Percentiles rank a stretch among this genome's conserved stretches.
phyloP scores from a whole-genome alignment of 2,797 vertebrate genomes.

The Sebastes oblongus region DNA sequence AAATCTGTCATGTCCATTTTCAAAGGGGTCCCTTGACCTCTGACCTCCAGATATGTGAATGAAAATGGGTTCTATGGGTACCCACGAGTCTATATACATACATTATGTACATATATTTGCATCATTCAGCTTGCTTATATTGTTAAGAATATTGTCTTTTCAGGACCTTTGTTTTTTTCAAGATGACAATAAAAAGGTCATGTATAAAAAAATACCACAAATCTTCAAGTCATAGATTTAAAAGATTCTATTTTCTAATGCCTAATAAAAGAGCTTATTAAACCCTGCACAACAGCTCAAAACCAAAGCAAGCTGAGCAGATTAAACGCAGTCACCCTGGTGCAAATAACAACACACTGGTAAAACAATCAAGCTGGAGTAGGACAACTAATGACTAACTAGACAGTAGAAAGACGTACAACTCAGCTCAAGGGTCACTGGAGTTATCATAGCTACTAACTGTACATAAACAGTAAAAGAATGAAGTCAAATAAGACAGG shows the following conservation, averaged over 20 bases:
- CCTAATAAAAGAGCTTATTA: not conserved
- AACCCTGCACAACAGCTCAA: not conserved
- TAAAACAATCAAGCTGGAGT: slow-evolving; percentile 5
- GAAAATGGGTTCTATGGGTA: no score
- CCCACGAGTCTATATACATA: no score
- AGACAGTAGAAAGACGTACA: not conserved
- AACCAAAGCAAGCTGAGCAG: not conserved
- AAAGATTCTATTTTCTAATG: not conserved
- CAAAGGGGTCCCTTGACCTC: no score
- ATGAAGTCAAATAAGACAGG: not conserved
- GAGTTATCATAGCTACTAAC: not conserved
- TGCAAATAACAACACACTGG: not conserved
- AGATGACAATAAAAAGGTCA: not conserved
- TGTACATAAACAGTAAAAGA: not conserved
- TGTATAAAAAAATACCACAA: not conserved
- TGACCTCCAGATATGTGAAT: no score
- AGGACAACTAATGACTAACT: slow-evolving; percentile 27
- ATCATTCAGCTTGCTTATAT: not conserved
- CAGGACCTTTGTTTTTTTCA: not conserved
- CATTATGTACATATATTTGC: no score
- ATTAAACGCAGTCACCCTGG: not conserved
- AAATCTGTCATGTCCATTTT: no score
- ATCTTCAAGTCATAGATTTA: not conserved
- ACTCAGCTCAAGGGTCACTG: slow-evolving; percentile 33
- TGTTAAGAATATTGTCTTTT: not conserved